phyloP scores from a whole-genome alignment of 2,113 vertebrate genomes.

The Smithornis capensis region DNA sequence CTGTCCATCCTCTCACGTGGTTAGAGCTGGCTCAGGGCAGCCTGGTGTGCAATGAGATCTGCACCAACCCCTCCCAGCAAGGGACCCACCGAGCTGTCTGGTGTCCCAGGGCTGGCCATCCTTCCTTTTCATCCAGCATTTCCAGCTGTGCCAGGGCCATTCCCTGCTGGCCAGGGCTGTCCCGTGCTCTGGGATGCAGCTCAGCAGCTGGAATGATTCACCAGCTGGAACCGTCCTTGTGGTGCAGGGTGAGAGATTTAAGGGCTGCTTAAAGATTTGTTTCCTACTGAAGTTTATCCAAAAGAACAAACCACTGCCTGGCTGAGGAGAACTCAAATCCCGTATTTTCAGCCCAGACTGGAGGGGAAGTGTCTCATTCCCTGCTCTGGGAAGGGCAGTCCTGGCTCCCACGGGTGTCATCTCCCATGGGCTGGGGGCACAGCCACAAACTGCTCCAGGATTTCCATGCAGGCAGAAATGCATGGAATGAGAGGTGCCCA shows the following conservation, averaged over 20 bases:
- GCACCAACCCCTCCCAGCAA: fast-evolving
- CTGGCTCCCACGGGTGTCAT: background rate
- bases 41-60: background rate
- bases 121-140: background rate
- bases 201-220: background rate
- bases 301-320: background rate
- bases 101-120: background rate
- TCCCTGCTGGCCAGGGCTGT: background rate
- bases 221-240: background rate
- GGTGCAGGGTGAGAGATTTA: background rate
- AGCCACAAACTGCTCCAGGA: fast-evolving
- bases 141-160: background rate
- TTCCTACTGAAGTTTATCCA: conserved; percentile 5
- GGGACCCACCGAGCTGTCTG: background rate
- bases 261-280: background rate
- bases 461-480: background rate
- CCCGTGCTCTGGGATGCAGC: background rate
- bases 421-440: background rate
- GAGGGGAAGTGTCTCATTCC: background rate
- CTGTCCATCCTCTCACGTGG: background rate
- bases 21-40: background rate
- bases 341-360: background rate
- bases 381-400: background rate
- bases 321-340: background rate
- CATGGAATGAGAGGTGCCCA: fast-evolving